A percentile compares a stretch with the other conserved stretches of the same genome.
Evolutionary conservation across 2,797 vertebrate genomes (phyloP).

Genomic region (Sebastes oblongus): DNA sequence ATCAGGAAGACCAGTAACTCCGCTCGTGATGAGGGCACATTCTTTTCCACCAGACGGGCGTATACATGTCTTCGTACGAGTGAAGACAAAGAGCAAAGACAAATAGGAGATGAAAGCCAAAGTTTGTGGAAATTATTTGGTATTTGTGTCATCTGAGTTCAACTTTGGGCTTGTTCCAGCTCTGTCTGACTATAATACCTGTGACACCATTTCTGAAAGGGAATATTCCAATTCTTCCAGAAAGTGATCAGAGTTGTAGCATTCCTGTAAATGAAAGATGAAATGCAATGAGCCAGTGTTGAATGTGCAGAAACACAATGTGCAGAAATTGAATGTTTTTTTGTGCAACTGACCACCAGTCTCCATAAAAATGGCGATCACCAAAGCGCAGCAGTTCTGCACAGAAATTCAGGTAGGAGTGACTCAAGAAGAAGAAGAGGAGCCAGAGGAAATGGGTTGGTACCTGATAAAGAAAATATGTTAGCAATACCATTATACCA

Average conservation of each 20-base stretch:
- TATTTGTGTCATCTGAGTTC: background rate
- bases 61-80: constrained; percentile 46
- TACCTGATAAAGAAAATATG: constrained; percentile 34
- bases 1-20: constrained; percentile 51
- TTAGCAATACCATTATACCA: background rate
- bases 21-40: constrained; percentile 39
- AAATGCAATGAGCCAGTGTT: background rate
- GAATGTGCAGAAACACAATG: background rate
- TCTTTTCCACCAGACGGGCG: constrained; percentile 22
- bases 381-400: constrained; percentile 68
- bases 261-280: constrained; percentile 44
- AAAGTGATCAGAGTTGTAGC: constrained; percentile 50
- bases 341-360: constrained; percentile 42
- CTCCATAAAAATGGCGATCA: constrained; percentile 65
- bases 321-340: background rate
- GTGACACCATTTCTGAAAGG: constrained; percentile 52
- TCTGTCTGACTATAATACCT: constrained; percentile 35
- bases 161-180: background rate
- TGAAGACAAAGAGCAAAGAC: background rate
- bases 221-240: constrained; percentile 58
- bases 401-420: constrained; percentile 66
- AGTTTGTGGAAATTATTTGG: background rate
- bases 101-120: background rate
- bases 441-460: constrained; percentile 73
- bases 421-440: constrained; percentile 67